phyloP scores from a whole-genome alignment of 2,888 invertebrate species.

The Flexamia atlantica region DNA sequence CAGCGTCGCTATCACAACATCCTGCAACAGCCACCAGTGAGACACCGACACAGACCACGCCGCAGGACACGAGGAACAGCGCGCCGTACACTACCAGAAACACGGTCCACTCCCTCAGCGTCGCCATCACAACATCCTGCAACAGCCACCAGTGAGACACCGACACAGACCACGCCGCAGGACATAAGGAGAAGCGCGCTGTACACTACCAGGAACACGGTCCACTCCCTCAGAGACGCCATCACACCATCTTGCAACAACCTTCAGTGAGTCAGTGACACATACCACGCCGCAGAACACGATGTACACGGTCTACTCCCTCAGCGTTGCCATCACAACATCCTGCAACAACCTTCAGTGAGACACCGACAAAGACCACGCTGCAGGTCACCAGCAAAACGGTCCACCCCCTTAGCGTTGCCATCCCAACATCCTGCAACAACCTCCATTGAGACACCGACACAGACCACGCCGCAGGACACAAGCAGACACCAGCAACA shows the following conservation, averaged over 20 bases:
- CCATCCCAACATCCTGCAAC: constrained; percentile 48
- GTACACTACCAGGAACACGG: constrained; percentile 1
- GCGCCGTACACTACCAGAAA: constrained; percentile 38
- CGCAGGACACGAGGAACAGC: constrained; percentile 46
- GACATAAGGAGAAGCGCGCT: constrained; percentile 37
- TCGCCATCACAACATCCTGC: constrained; percentile 46
- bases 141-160: constrained; percentile 41
- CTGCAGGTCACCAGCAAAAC: constrained; percentile 38
- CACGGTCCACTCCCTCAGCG: constrained; percentile 51
- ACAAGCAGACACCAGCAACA: too few species aligned
- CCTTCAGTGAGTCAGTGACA: constrained; percentile 23
- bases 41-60: constrained; percentile 17
- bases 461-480: neutral
- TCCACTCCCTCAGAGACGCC: constrained; percentile 37
- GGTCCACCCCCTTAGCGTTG: constrained; percentile 46
- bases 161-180: constrained; percentile 26
- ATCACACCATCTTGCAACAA: constrained; percentile 50
- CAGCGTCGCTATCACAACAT: constrained; percentile 40
- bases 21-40: constrained; percentile 21
- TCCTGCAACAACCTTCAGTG: constrained; percentile 48
- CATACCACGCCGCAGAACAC: constrained; percentile 17
- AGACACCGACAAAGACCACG: constrained; percentile 42
- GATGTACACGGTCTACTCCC: constrained; percentile 53
- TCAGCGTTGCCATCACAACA: constrained; percentile 11
- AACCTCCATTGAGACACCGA: constrained; percentile 44